Percentiles rank a stretch among this genome's conserved stretches.
These are phyloP conservation scores for Pelochelys cantorii DNA, from an alignment of 2,797 vertebrate species.

Conservation along the genomic window DNA sequence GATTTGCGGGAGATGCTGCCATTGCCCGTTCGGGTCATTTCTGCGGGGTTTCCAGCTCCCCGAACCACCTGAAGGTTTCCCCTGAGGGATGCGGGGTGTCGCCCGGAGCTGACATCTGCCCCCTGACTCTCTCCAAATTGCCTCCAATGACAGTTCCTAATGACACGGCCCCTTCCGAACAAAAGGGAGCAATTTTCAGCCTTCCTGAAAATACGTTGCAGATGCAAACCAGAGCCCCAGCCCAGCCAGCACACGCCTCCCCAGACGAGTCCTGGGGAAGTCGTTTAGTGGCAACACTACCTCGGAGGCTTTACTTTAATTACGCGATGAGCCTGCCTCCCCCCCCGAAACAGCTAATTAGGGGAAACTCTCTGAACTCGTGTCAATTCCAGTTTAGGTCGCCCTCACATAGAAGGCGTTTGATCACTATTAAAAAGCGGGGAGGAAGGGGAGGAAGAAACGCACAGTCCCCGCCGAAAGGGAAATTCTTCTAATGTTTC, in stretches of 20 bases:
- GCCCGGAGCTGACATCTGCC: not conserved
- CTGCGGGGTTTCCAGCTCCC: not conserved
- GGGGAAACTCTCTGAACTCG: not conserved
- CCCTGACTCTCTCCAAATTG: not conserved
- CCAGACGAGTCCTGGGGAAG: not conserved
- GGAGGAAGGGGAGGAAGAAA: not conserved
- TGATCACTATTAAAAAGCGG: not conserved
- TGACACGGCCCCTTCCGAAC: conserved; percentile 14
- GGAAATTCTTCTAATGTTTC: not conserved
- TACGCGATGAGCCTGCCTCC: not conserved
- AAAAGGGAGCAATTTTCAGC: conserved; percentile 30
- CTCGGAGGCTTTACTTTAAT: not conserved
- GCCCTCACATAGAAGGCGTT: not conserved
- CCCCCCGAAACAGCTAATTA: not conserved
- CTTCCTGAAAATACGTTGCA: conserved; percentile 1
- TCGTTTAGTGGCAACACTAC: not conserved
- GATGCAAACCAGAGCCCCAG: not conserved
- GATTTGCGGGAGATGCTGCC: too few species aligned
- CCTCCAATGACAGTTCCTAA: not conserved
- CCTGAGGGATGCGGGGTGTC: too few species aligned
- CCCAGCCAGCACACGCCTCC: not conserved
- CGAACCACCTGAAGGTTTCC: not conserved
- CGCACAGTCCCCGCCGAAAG: not conserved
- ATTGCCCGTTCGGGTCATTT: not conserved
- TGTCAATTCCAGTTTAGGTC: not conserved